Evolutionary conservation across 2,113 vertebrate genomes (phyloP), one percentile per base, ranked within the genome.

Genomic region (Microcebus tavaratra): DNA sequence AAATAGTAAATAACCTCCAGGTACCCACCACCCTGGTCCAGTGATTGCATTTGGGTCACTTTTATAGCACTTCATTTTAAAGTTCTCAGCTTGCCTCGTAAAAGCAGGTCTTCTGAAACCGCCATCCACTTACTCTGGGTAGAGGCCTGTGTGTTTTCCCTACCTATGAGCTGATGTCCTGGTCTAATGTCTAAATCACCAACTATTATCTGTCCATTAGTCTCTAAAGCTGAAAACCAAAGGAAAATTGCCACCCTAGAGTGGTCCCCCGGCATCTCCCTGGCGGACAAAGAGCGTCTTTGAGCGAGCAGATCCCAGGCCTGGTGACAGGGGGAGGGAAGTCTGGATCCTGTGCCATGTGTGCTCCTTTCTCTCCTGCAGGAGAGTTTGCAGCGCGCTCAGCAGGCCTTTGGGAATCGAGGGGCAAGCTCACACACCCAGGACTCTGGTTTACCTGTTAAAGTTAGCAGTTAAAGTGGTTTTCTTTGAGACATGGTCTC

Each of bases 81-180:
- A 34, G 21, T 53, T 42, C 78, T 88, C 45, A n/a, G 70, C 13
- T 23, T 25, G 48, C 86, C 34, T 65, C 48, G 63, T 9, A 34
- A 55, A 63, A 59, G 10, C 0, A 1, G 27, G 48, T 25, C 80
- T 63, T 53, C 57, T 23, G 31, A 8, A 61, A 10, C 4, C 3
- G 8, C 0, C 0, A 36, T 0, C 0, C 1, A 20, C 31, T 7
- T 10, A 7, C 5, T n/a, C 27, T 25, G 23, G 15, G 0, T 1
- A 6, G 73, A 27, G 36, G 5, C 42, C 23, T 0, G 8, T 20
- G 0, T 18, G n/a, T 13, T 39, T 50, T 20, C 61, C 53, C 27
- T 3, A 14, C 8, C 18, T 4, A 0, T 0, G 0, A 31, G 25
- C 12, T 5, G 6, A 12, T 6, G 10, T n/a, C 34, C 6, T 0